phyloP scores from a whole-genome alignment of 2,888 invertebrate species.

The Xestia ashworthii region DNA sequence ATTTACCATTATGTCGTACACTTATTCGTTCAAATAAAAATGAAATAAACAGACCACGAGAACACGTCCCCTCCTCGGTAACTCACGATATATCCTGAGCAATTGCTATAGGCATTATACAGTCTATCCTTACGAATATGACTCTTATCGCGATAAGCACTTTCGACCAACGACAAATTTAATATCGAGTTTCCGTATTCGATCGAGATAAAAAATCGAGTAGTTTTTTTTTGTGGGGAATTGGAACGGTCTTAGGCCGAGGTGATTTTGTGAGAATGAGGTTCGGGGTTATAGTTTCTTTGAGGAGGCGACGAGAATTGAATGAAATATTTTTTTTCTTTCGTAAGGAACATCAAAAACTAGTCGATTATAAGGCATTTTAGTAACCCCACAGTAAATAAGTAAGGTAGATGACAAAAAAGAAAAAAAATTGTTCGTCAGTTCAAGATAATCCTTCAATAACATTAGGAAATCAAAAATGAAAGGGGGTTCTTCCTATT shows the following conservation, averaged over 20 bases:
- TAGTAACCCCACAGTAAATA: too few relatives aligned
- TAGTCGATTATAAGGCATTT: too few relatives aligned
- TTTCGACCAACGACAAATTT: constrained; percentile 65
- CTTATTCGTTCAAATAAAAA: constrained; percentile 38
- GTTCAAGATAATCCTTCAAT: too few relatives aligned
- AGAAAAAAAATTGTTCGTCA: too few relatives aligned
- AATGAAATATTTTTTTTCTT: too few relatives aligned
- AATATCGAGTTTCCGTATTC: constrained; percentile 62
- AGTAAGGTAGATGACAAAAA: too few relatives aligned
- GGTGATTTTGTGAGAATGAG: background rate
- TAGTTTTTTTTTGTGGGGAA: constrained; percentile 7
- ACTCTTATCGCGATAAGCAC: constrained; percentile 74
- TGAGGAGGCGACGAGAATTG: background rate
- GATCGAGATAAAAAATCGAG: constrained; percentile 62
- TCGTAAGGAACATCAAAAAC: too few relatives aligned
- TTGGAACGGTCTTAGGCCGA: background rate
- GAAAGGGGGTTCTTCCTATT: too few relatives aligned
- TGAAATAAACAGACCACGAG: constrained; percentile 33
- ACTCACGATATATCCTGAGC: constrained; percentile 74
- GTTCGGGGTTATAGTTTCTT: background rate
- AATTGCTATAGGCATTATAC: constrained; percentile 73
- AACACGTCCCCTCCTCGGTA: constrained; percentile 61
- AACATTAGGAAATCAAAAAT: too few relatives aligned
- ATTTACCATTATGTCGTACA: constrained; percentile 79
- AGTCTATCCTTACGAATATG: constrained; percentile 76